Evolutionary conservation across 1,140 invertebrate genomes (phyloP), one percentile per base, ranked within the genome.

Genomic region (Ips nitidus): DNA sequence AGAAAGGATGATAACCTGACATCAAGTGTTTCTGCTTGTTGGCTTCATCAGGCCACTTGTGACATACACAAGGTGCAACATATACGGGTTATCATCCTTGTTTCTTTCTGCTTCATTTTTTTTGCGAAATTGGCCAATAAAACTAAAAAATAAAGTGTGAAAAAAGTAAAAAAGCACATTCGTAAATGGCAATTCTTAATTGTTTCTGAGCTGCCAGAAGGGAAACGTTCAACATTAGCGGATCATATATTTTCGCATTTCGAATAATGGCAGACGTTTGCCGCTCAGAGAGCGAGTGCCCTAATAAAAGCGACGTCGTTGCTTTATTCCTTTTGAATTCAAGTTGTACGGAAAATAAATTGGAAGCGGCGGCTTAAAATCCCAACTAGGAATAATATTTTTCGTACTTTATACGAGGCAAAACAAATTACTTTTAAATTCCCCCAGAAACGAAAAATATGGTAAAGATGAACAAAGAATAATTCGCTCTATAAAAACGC

Each of bases 401-500:
- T 66, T 58, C 64, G 64, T 56, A 66, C 52, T 60, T 68, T 68
- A 53, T 68, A 68, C 39, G 50, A 62, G 45, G 43, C 55, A 57
- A 61, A 61, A 68, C 57, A 68, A 68, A 68, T 68, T 68, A 68
- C 40, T 63, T 63, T 63, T 63, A 63, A 63, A 63, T 66, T 66
- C 52, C 64, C 50, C 62, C 64, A 38, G 61, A 64, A 66, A 66
- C 61, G 61, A 63, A 63, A 63, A 63, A 63, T 63, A 63, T 63
- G 61, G 43, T 52, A 52, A 52, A 52, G 50, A 63, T 52, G 61
- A 63, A 63, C 61, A 63, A 63, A 63, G 61, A 63, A 52, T 52
- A 63, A 60, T 60, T 60, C 58, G 58, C 41, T 60, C 41, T 60
- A 22, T 60, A 42, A 45, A 43, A 60, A 60, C 36, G 58, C 41